A percentile compares a stretch with the other conserved stretches of the same genome.
Evolutionary conservation across 2,113 vertebrate species (phyloP).

Genomic region (Daboia siamensis): DNA sequence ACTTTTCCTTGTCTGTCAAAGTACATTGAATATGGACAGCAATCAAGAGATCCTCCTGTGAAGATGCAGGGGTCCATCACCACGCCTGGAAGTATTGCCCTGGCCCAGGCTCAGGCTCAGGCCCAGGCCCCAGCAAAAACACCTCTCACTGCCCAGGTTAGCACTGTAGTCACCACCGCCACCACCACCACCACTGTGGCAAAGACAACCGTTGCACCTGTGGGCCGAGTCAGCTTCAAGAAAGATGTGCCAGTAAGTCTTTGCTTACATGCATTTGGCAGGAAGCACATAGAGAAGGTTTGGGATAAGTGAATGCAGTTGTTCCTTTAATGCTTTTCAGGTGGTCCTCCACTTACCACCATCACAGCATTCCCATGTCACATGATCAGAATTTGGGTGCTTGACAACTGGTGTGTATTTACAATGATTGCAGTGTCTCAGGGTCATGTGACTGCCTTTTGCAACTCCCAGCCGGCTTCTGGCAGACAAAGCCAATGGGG

Average conservation of each 20-base stretch:
- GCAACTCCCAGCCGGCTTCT: background rate
- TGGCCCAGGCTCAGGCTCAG: conserved; percentile 90
- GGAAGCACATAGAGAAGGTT: background rate
- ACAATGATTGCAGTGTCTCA: background rate
- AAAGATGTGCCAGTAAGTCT: conserved; percentile 94
- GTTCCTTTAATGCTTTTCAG: background rate
- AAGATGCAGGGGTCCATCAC: conserved; percentile 99
- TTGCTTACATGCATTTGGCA: background rate
- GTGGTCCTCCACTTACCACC: background rate
- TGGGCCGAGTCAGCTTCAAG: conserved; percentile 93
- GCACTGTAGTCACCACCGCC: conserved; percentile 92
- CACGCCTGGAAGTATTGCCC: conserved; percentile 89
- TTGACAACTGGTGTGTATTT: background rate
- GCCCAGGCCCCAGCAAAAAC: conserved; percentile 87
- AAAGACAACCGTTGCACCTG: conserved; percentile 94
- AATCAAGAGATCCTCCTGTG: conserved; percentile 97
- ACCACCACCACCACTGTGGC: conserved; percentile 90
- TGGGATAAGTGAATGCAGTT: background rate
- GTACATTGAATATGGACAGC: conserved; percentile 99
- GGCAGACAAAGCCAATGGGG: background rate
- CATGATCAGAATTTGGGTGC: background rate
- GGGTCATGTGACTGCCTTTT: background rate
- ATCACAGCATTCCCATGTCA: background rate
- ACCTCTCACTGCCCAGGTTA: conserved; percentile 86
- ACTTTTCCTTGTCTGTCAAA: conserved; percentile 53